Conservation (phyloP, 2,888 invertebrate species). For the Choreutis nemorana region DNA sequence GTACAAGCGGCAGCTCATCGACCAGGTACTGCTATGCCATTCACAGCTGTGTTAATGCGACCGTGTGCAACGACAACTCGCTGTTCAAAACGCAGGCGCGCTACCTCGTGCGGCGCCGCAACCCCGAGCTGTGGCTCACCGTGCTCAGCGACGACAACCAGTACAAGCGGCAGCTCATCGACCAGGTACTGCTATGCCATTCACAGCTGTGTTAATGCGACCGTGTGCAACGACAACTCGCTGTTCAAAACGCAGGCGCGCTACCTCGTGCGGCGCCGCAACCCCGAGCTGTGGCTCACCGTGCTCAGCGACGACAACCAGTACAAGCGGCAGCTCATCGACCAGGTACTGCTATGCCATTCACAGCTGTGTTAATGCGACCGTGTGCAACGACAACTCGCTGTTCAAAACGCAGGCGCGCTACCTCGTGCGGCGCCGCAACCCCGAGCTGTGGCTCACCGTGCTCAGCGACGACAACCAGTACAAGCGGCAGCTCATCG, state of each 20-base stretch:
- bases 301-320: constrained; percentile 93
- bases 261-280: constrained; percentile 93
- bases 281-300: constrained; percentile 96
- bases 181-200: constrained; percentile 72
- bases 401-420: constrained; percentile 98
- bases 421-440: constrained; percentile 93
- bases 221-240: constrained; percentile 99
- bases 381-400: constrained; percentile 99
- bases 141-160: constrained; percentile 93
- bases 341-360: constrained; percentile 72
- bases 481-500: constrained; percentile 92
- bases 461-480: constrained; percentile 93
- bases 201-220: too few relatives aligned
- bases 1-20: constrained; percentile 92
- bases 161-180: constrained; percentile 92
- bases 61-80: constrained; percentile 99
- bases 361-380: too few relatives aligned
- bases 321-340: constrained; percentile 92
- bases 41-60: too few relatives aligned
- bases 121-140: constrained; percentile 96
- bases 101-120: constrained; percentile 93
- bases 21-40: constrained; percentile 72
- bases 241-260: constrained; percentile 98
- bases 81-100: constrained; percentile 98
- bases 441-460: constrained; percentile 96